phyloP scores from a whole-genome alignment of 2,797 vertebrate genomes.

The Malacoraja senta region DNA sequence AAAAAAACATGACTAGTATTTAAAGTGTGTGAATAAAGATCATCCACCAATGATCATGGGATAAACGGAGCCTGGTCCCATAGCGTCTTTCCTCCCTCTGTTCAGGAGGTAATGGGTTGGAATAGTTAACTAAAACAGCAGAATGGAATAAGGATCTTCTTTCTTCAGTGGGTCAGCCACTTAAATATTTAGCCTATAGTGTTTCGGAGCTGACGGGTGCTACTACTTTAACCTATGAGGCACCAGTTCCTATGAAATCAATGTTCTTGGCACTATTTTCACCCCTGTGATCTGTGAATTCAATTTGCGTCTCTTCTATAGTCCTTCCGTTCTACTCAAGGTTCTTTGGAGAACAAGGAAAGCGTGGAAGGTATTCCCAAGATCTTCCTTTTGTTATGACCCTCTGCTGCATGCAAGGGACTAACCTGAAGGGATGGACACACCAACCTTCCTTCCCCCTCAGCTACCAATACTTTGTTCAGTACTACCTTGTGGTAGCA shows the following conservation, averaged over 20 bases:
- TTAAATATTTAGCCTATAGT: neutral
- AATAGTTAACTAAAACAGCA: too few species aligned
- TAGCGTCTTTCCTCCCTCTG: too few species aligned
- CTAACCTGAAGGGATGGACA: too few species aligned
- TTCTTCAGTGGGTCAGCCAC: too few species aligned
- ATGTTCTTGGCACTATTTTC: neutral
- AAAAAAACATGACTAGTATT: too few species aligned
- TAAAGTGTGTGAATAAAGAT: too few species aligned
- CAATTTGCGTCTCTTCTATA: neutral
- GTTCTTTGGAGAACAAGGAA: neutral
- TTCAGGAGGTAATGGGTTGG: too few species aligned
- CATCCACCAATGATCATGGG: too few species aligned
- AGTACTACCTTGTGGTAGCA: neutral
- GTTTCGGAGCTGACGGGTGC: neutral
- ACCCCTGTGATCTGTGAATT: neutral
- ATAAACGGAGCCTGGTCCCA: too few species aligned
- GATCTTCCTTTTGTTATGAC: neutral
- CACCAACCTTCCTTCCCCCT: neutral
- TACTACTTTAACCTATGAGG: neutral
- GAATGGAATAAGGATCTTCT: too few species aligned
- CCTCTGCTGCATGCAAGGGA: neutral
- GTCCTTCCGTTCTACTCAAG: neutral
- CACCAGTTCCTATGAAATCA: neutral
- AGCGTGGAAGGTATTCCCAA: neutral
- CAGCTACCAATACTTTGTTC: neutral